Percentiles rank a stretch among this genome's conserved stretches.
phyloP scores from a whole-genome alignment of 2,113 vertebrate genomes.

The Butastur rufipennis region DNA sequence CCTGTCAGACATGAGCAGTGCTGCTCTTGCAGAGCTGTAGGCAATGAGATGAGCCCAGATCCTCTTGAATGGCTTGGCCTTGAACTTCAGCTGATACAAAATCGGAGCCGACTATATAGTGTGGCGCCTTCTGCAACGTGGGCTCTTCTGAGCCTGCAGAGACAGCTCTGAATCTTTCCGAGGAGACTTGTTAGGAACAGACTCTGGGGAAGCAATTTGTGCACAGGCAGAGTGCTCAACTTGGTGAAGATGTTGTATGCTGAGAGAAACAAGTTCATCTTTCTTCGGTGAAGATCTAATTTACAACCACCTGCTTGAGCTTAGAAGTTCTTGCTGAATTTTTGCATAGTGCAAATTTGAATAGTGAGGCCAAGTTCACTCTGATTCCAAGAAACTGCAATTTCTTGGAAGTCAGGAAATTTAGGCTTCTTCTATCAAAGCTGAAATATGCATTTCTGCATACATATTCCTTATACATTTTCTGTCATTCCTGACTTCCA shows the following conservation, averaged over 20 bases:
- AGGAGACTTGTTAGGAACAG: background rate
- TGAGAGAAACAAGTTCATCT: background rate
- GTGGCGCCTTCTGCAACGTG: background rate
- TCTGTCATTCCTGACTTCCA: background rate
- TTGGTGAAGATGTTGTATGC: background rate
- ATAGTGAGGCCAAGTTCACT: background rate
- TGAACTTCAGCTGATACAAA: background rate
- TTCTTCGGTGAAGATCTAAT: background rate
- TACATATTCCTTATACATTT: background rate
- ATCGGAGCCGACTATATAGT: accelerated
- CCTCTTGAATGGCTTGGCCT: background rate
- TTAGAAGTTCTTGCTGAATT: background rate
- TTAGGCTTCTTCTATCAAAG: background rate
- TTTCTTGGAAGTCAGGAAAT: background rate
- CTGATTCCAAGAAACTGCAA: background rate
- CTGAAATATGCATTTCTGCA: background rate
- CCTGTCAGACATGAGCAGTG: background rate
- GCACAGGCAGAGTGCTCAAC: background rate
- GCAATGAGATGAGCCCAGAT: background rate
- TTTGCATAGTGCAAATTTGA: background rate
- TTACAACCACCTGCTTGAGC: background rate
- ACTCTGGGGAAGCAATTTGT: background rate
- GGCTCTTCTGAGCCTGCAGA: background rate
- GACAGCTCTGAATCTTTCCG: background rate
- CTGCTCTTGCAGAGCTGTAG: background rate